Percentiles rank a stretch among this genome's conserved stretches.
phyloP scores from a whole-genome alignment of 2,888 invertebrate genomes.

The Gari tellinella region DNA sequence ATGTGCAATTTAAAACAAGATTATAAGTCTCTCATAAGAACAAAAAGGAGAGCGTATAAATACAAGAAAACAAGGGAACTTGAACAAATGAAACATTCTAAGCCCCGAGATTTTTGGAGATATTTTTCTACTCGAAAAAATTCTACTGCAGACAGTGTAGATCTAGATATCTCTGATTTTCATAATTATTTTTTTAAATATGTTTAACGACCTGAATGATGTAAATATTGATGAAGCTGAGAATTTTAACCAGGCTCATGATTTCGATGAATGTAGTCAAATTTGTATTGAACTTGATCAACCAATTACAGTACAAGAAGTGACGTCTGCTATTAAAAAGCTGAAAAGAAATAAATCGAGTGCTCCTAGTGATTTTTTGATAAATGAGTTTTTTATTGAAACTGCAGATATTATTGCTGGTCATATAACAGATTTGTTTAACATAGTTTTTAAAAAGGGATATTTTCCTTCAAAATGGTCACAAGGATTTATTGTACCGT shows the following conservation, averaged over 20 bases:
- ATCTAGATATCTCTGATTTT: constrained; percentile 5
- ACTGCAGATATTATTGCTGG: constrained; percentile 18
- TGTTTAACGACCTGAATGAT: constrained; percentile 2
- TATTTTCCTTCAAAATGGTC: constrained; percentile 28
- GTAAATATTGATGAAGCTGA: constrained; percentile 2
- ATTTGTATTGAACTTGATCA: constrained; percentile 8
- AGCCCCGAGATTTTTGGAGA: constrained; percentile 23
- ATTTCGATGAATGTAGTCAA: neutral
- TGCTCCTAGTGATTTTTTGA: constrained; percentile 19
- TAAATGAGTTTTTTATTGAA: constrained; percentile 37
- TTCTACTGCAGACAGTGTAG: neutral
- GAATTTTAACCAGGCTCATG: constrained; percentile 4
- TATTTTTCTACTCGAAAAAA: constrained; percentile 2
- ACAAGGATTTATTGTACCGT: constrained; percentile 27
- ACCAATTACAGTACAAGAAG: neutral
- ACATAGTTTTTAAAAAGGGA: constrained; percentile 15
- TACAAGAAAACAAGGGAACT: constrained; percentile 5
- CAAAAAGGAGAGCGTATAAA: neutral
- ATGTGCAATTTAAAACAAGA: too few species aligned
- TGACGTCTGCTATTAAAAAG: too few species aligned
- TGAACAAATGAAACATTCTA: constrained; percentile 8
- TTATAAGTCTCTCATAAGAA: too few species aligned
- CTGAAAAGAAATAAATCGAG: constrained; percentile 8
- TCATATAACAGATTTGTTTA: constrained; percentile 24
- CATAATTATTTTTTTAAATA: constrained; percentile 3